Conservation (phyloP, 1,140 invertebrate genomes). For the Colletes gigas region DNA sequence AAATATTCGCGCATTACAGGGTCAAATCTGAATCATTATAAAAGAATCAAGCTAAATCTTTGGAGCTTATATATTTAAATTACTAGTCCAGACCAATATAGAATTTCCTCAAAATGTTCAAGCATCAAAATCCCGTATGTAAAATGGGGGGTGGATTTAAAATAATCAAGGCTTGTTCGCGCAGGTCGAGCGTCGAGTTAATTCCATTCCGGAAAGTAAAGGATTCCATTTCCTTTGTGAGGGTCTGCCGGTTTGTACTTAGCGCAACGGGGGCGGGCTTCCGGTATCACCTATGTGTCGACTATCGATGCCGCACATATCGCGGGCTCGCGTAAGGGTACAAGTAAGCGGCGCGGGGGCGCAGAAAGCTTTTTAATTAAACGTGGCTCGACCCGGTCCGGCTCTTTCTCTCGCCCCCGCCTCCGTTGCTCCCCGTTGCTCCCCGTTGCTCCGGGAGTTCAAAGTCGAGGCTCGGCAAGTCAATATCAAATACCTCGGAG, state of each 20-base stretch:
- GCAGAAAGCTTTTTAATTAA: slow-evolving; percentile 80
- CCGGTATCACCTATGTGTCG: slow-evolving; percentile 54
- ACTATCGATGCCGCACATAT: slow-evolving; percentile 62
- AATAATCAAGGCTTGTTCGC: slow-evolving; percentile 11
- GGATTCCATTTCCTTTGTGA: slow-evolving; percentile 54
- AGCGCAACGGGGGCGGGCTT: slow-evolving; percentile 28
- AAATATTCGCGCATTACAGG: no score
- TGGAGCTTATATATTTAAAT: no score
- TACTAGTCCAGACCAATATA: no score
- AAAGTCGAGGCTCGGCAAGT: slow-evolving; percentile 79
- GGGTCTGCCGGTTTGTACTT: slow-evolving; percentile 29
- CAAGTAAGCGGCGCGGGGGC: slow-evolving; percentile 29
- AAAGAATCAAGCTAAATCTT: no score
- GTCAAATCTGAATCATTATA: no score
- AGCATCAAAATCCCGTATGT: no score
- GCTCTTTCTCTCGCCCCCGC: slow-evolving; percentile 38
- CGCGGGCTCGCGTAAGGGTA: slow-evolving; percentile 33
- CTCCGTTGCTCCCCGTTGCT: slow-evolving; percentile 9
- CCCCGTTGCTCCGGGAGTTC: slow-evolving; percentile 70
- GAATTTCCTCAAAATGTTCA: no score
- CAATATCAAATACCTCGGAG: slow-evolving; percentile 81
- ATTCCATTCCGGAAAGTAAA: slow-evolving; percentile 41
- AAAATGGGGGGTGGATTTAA: background rate
- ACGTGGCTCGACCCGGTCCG: slow-evolving; percentile 66
- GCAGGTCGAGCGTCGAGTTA: slow-evolving; percentile 33